Evolutionary conservation across 2,888 invertebrate species (phyloP).

Genomic region (Monochamus alternatus): DNA sequence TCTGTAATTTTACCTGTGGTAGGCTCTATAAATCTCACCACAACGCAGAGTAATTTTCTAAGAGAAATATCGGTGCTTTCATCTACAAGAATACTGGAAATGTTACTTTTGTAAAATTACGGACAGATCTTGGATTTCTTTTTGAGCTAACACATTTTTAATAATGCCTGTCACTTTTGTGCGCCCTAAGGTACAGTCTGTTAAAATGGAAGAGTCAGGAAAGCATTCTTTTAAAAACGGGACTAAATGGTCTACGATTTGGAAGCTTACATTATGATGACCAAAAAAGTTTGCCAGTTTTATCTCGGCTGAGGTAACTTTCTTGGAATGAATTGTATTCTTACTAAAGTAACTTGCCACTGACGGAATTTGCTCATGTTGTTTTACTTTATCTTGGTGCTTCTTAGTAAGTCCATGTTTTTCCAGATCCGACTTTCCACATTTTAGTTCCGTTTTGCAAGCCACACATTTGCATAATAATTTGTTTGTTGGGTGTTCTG

Average conservation of each 20-base stretch:
- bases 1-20: background rate
- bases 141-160: constrained; percentile 1
- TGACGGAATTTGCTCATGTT: background rate
- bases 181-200: constrained; percentile 11
- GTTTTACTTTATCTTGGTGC: constrained; percentile 2
- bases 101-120: too few relatives aligned
- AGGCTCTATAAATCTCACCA: background rate
- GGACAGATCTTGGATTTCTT: too few relatives aligned
- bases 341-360: background rate
- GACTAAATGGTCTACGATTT: constrained; percentile 30
- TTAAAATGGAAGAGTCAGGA: background rate
- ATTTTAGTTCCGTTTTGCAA: constrained; percentile 43
- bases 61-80: constrained; percentile 9
- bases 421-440: constrained; percentile 19
- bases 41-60: background rate
- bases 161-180: constrained; percentile 4
- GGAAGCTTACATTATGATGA: constrained; percentile 28
- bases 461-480: background rate
- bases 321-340: background rate
- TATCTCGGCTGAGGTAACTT: constrained; percentile 38
- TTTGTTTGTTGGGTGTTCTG: background rate
- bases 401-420: constrained; percentile 6
- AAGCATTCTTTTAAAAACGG: constrained; percentile 18
- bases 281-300: constrained; percentile 51
- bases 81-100: background rate